Base-by-base conservation (phyloP, 2,888 invertebrate species). In the Tipula vernalis region DNA sequence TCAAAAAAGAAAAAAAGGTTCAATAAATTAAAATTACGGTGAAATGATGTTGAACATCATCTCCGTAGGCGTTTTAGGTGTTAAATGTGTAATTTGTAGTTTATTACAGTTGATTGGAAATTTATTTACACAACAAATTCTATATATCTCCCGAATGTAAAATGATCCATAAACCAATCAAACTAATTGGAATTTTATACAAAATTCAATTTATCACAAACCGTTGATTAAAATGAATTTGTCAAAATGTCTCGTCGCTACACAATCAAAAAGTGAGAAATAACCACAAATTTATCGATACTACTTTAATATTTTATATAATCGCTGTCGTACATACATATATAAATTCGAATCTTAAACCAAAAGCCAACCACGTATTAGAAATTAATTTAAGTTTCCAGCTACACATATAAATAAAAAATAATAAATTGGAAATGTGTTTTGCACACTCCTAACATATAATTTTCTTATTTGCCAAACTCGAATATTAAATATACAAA, bases 11-110 rank as follows among this genome's bases (percentile, higher is more conserved):
- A 2, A 57, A 71, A 71, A 71, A 71, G 71, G 71, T 71, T 28
- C 18, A 71, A 71, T 71, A 71, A 71, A 71, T 71, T 71, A 71
- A 71, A 71, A 28, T 71, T 71, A 71, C 71, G 71, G 71, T 71
- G 71, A 71, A 71, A 28, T 71, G 71, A 71, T 71, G 71, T 71
- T 71, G 28, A 71, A 71, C 71, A 71, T 28, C 71, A 28, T 71
- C 28, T 71, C 71, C 71, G 71, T 71, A 71, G 71, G 71, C 71
- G 71, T 71, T 71, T 71, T 71, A 71, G 71, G 71, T 71, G 71
- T 71, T 71, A 71, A 71, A 71, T 71, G 71, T 71, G 71, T 71
- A 71, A 71, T 71, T 71, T 71, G 71, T 71, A 71, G 71, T 71
- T 71, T 71, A 71, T 71, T 71, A 71, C 71, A 71, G 71, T 71